Percentiles rank a stretch among this genome's conserved stretches.
Evolutionary conservation across 2,113 vertebrate genomes (phyloP).

Genomic region (Sinocyclocheilus rhinocerous): DNA sequence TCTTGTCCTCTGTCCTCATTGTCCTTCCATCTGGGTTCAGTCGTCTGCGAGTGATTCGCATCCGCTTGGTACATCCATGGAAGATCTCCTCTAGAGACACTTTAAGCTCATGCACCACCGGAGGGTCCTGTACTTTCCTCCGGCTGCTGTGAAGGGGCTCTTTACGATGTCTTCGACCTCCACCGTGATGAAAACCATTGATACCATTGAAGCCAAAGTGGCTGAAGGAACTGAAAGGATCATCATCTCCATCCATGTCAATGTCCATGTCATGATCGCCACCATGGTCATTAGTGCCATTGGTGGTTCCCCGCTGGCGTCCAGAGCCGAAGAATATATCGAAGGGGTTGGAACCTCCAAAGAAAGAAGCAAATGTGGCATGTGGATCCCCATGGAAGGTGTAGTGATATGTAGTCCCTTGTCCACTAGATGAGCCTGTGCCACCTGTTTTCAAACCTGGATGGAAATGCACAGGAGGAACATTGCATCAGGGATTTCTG

Average conservation of each 20-base stretch:
- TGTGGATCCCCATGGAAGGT: conserved; percentile 98
- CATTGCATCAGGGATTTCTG: not conserved
- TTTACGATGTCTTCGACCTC: conserved; percentile 76
- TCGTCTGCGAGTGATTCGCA: conserved; percentile 95
- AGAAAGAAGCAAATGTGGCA: conserved; percentile 96
- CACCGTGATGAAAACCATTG: conserved; percentile 83
- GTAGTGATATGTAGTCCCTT: conserved; percentile 94
- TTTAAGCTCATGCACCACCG: conserved; percentile 92
- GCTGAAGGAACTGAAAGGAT: conserved; percentile 90
- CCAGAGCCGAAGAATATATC: conserved; percentile 95
- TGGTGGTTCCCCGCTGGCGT: conserved; percentile 80
- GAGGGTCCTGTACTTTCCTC: conserved; percentile 91
- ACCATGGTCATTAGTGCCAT: conserved; percentile 85
- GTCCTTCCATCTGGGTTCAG: conserved; percentile 92
- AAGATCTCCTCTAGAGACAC: conserved; percentile 98
- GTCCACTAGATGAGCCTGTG: conserved; percentile 84
- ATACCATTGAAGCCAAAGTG: conserved; percentile 89
- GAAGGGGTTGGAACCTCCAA: conserved; percentile 96
- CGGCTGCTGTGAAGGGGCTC: conserved; percentile 82
- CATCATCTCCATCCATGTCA: conserved; percentile 86
- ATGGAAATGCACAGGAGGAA: not conserved
- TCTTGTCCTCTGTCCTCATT: conserved; percentile 96
- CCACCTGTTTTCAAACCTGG: conserved; percentile 93
- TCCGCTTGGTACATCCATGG: conserved; percentile 94
- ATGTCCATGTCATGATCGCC: conserved; percentile 77